These are phyloP conservation scores for Thymelicus lineola DNA, from an alignment of 2,888 invertebrate genomes.

Conservation along the genomic window DNA sequence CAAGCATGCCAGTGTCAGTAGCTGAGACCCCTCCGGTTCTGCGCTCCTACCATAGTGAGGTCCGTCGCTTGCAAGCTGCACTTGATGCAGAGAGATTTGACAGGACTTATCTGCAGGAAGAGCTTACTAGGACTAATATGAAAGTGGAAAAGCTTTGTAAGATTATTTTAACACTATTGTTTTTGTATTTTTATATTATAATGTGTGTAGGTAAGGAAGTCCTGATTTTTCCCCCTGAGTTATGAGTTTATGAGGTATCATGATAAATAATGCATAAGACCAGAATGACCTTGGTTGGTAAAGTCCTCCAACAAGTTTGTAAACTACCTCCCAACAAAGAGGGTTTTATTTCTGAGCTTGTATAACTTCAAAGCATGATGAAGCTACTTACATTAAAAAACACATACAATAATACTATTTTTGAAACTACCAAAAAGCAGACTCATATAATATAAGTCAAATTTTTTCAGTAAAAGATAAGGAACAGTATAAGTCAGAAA, in stretches of 20 bases:
- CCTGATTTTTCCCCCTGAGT: too few species aligned
- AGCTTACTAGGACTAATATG: constrained; percentile 80
- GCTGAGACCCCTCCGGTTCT: constrained; percentile 73
- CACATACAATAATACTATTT: too few species aligned
- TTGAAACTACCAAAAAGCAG: too few species aligned
- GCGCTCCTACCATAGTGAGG: constrained; percentile 72
- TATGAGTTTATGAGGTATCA: too few species aligned
- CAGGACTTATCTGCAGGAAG: constrained; percentile 86
- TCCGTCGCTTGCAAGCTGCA: constrained; percentile 83
- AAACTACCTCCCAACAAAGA: too few species aligned
- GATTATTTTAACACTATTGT: constrained; percentile 27
- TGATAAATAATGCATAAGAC: too few species aligned
- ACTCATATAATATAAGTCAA: background rate
- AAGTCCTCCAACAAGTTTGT: too few species aligned
- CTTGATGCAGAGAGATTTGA: constrained; percentile 87
- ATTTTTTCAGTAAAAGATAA: constrained; percentile 69
- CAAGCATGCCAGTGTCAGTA: constrained; percentile 46
- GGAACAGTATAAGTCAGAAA: constrained; percentile 71
- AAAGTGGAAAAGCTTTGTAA: constrained; percentile 83
- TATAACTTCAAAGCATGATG: too few species aligned
- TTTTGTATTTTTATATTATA: background rate
- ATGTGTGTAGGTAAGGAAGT: too few species aligned
- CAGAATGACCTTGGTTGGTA: too few species aligned
- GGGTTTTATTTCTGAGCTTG: too few species aligned
- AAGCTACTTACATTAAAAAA: too few species aligned